Evolutionary conservation across 2,797 vertebrate species (phyloP), one percentile per base, ranked within the genome.

Genomic region (Galaxias olidus): DNA sequence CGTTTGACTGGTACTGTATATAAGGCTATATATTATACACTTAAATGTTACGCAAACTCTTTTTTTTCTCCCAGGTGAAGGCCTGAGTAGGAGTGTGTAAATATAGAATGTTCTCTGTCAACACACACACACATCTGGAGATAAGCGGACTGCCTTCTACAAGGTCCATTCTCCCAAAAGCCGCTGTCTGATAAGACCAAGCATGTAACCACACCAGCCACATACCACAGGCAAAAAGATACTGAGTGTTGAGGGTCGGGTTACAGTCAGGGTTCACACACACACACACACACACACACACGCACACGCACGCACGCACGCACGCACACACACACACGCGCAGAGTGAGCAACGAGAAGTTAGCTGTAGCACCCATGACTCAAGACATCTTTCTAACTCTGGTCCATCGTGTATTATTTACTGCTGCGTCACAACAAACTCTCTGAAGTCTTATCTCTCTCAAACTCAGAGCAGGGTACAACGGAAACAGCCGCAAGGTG

Each of bases 201-300:
- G 3, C 30, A 30, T 30, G 30, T 30, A 30, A 30, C 30, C 6
- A 30, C 30, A 30, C 30, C 30, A 42, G 18, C 61, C 63, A 60
- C 43, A 9, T 59, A 58, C 71, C 81, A 82, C 82, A 83, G 83
- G 74, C 66, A 55, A 62, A 73, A 54, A 85, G 77, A 77, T 70
- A 49, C 18, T 6, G 45, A 10, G 72, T 76, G 73, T 77, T 76
- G 48, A 73, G 86, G 68, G 76, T 86, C 76, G 40, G 63, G 51
- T 86, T 86, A 30, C 30, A 30, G 30, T 30, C 2, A 30, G 30
- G 30, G 30, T 30, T 30, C 30, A 3, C 30, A 30, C 30, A 77
- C 86, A 72, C 71, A 71, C 72, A 75, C 72, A 74, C 57, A 30
- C 51, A 11, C 19, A 30, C 51, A 11, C 51, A 20, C 51, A 44